Percentiles rank a stretch among this genome's conserved stretches.
These are phyloP conservation scores for Drosophila pseudotalamancana DNA, from an alignment of 2,888 invertebrate species.

Conservation along the genomic window DNA sequence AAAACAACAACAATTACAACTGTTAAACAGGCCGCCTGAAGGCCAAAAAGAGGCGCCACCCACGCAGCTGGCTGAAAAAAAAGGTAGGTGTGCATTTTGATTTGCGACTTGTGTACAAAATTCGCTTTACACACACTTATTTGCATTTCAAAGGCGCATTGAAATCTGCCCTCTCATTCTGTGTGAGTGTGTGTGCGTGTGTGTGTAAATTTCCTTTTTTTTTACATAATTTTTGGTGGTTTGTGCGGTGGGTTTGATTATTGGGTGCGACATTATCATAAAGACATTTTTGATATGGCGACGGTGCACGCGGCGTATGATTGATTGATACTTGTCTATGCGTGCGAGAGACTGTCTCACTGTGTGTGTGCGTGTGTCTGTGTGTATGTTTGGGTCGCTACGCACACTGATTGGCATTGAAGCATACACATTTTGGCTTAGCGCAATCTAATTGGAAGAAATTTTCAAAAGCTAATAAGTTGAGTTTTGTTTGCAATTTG, in stretches of 20 bases:
- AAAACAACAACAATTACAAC: conserved; percentile 28
- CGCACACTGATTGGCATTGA: conserved; percentile 40
- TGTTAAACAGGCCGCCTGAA: conserved; percentile 34
- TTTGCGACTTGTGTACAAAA: conserved; percentile 49
- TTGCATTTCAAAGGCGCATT: conserved; percentile 71
- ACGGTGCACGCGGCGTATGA: conserved; percentile 65
- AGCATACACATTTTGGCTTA: conserved; percentile 1
- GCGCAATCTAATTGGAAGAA: conserved; percentile 38
- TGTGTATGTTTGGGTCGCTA: conserved; percentile 23
- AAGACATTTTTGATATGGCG: conserved; percentile 44
- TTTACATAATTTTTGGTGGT: conserved; percentile 6
- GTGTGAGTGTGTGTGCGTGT: background rate
- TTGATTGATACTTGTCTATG: conserved; percentile 64
- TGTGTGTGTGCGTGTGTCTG: conserved; percentile 11
- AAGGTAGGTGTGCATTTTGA: conserved; percentile 58
- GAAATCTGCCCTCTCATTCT: conserved; percentile 11
- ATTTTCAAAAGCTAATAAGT: conserved; percentile 26
- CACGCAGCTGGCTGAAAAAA: conserved; percentile 9
- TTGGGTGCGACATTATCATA: conserved; percentile 52
- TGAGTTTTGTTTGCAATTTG: conserved; percentile 28
- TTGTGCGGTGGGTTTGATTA: conserved; percentile 45
- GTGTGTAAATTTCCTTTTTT: background rate
- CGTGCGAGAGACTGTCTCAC: too few relatives aligned
- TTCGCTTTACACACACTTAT: conserved; percentile 55
- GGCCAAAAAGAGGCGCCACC: conserved; percentile 25